Base-by-base conservation (phyloP, 2,113 vertebrate species). In the Conger conger region DNA sequence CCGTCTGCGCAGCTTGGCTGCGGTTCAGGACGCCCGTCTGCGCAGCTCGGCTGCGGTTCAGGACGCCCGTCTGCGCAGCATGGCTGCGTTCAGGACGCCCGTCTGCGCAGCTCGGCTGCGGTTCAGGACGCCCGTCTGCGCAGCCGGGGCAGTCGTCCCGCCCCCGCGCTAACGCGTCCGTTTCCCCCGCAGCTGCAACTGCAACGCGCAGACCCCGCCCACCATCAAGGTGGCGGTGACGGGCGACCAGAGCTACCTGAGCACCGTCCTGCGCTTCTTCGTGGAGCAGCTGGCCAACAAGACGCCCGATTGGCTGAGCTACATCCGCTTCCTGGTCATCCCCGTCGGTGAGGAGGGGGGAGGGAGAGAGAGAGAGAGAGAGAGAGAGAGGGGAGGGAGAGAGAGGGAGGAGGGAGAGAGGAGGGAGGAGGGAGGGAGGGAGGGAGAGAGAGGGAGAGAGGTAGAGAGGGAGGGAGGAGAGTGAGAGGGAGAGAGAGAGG, bases 201-300 rank as follows among this genome's bases (percentile, higher is more conserved):
- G 95, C 87, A 95, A 95, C 18, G 94, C 94, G n/a, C 94, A 94
- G 88, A 94, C 90, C 3, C 95, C 95, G 0, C 93, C 94, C 1
- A 94, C 95, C 0, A 93, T 95, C 87, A 95, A 95, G 86, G 93
- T 95, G 86, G 95, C 93, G 0, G 91, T 95, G 82, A 93, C 93
- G 1, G 95, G 95, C 0, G 94, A 95, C 89, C 95, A 95, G 91
- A 93, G 93, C 87, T 95, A 95, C 89, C 95, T 95, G 77, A 95
- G 95, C 88, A 94, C 94, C 83, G 89, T 95, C 87, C 90, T 95
- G 92, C 89, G 93, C 85, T 95, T 95, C 90, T 95, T 95, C 30
- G 95, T 95, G 90, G 94, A 94, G 89, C 95, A 94, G 90, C 91
- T 95, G 86, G 95, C 94, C 87, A 95, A 95, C 87, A 95, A 95